Evolutionary conservation across 2,797 vertebrate genomes (phyloP).

Genomic region (Thamnophis elegans): DNA sequence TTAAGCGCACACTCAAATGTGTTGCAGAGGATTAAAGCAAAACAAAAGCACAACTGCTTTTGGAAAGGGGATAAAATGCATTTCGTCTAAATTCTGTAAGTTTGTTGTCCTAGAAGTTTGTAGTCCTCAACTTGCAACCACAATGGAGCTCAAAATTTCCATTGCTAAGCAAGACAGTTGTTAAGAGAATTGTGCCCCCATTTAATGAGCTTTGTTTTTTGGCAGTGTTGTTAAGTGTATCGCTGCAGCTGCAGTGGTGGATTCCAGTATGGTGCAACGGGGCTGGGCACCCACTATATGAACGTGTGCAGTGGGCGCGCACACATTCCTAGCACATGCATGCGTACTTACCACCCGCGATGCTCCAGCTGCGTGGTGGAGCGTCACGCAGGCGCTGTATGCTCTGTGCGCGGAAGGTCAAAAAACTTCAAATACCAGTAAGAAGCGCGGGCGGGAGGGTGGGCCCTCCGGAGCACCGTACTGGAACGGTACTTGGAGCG

Average conservation of each 20-base stretch:
- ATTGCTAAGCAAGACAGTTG: not conserved
- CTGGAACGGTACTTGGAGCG: too few species aligned
- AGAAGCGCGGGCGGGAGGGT: too few species aligned
- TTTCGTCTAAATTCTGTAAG: not conserved
- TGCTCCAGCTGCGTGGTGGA: too few species aligned
- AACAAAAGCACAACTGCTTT: not conserved
- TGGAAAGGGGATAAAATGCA: not conserved
- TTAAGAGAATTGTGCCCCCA: not conserved
- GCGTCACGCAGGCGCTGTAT: too few species aligned
- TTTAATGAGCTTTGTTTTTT: not conserved
- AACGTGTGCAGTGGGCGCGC: too few species aligned
- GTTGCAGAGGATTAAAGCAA: slow-evolving; percentile 16
- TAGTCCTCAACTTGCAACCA: not conserved
- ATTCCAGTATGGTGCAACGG: too few species aligned
- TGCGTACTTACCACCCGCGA: too few species aligned
- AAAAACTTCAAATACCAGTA: too few species aligned
- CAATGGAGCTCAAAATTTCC: not conserved
- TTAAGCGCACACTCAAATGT: slow-evolving; percentile 6
- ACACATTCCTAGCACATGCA: too few species aligned
- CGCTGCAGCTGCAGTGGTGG: not conserved
- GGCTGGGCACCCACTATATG: too few species aligned
- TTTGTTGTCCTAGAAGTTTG: not conserved
- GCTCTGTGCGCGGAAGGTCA: too few species aligned
- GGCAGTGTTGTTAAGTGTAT: not conserved
- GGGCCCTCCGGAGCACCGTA: too few species aligned